These are phyloP conservation scores for Archips crataeganus DNA, from an alignment of 2,888 invertebrate genomes.

Conservation along the genomic window DNA sequence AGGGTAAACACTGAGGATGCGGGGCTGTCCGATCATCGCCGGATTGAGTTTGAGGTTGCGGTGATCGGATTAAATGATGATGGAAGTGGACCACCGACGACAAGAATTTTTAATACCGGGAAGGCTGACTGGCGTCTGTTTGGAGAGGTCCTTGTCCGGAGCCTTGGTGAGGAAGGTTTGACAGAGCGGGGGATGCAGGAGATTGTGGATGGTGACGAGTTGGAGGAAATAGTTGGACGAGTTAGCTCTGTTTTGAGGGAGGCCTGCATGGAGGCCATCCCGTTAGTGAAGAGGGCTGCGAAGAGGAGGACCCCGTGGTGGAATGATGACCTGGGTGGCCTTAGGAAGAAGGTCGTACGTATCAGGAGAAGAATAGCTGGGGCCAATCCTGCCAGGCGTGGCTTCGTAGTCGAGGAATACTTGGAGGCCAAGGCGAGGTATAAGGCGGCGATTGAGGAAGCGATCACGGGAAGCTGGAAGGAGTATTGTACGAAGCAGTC, in stretches of 20 bases:
- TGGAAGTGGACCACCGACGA: fast-evolving
- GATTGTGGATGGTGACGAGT: neutral
- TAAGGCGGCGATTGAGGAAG: neutral
- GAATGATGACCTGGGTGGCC: neutral
- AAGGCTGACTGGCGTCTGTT: neutral
- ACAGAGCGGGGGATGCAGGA: no score
- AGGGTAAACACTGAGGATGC: constrained; percentile 11
- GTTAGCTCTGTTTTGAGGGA: fast-evolving
- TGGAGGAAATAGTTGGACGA: neutral
- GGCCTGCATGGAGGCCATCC: neutral
- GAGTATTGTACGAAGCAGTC: neutral
- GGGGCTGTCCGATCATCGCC: constrained; percentile 38
- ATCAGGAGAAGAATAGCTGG: neutral
- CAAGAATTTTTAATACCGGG: neutral
- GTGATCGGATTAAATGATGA: neutral
- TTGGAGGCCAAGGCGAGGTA: neutral
- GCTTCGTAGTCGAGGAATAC: neutral
- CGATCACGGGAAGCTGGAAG: neutral
- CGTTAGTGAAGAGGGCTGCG: neutral
- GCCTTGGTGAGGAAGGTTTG: neutral
- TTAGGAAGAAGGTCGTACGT: no score
- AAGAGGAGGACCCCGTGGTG: neutral
- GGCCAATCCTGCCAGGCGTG: neutral
- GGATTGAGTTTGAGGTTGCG: neutral
- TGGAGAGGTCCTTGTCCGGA: neutral